Conservation (phyloP, 2,888 invertebrate species). For the Lingula anatina region DNA sequence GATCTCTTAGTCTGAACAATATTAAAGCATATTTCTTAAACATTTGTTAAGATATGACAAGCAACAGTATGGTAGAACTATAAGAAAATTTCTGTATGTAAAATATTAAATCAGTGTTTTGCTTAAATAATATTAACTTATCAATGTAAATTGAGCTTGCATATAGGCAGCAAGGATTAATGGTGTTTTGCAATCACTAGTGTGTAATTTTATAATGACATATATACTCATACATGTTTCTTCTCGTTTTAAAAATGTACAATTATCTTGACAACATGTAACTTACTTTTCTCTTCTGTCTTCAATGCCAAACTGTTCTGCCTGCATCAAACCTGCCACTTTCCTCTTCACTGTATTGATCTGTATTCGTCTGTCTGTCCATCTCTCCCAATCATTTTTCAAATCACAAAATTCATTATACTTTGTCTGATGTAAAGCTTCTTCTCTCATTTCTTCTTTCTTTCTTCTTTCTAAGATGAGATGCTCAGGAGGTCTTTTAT, state of each 20-base stretch:
- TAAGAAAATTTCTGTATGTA: no score
- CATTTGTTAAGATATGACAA: no score
- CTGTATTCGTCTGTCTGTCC: constrained; percentile 41
- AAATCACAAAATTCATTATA: constrained; percentile 37
- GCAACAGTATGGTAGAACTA: no score
- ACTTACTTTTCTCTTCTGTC: constrained; percentile 44
- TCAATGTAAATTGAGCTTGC: no score
- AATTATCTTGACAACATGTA: background rate
- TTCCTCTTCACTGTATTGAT: constrained; percentile 33
- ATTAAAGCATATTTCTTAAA: no score
- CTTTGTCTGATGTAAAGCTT: constrained; percentile 30
- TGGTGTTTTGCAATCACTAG: no score
- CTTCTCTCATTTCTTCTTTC: constrained; percentile 32
- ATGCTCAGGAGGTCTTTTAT: constrained; percentile 40
- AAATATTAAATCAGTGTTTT: no score
- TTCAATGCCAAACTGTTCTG: constrained; percentile 37
- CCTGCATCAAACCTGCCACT: constrained; percentile 31
- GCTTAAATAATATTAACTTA: no score
- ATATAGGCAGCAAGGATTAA: no score
- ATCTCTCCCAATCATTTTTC: constrained; percentile 46
- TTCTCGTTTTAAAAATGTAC: background rate
- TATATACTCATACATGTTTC: no score
- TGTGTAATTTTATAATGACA: no score
- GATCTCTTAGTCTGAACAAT: constrained; percentile 27
- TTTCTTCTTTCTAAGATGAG: constrained; percentile 38